Percentiles rank a stretch among this genome's conserved stretches.
These are phyloP conservation scores for Drosophila conformis DNA, from an alignment of 2,888 invertebrate genomes.

Conservation along the genomic window DNA sequence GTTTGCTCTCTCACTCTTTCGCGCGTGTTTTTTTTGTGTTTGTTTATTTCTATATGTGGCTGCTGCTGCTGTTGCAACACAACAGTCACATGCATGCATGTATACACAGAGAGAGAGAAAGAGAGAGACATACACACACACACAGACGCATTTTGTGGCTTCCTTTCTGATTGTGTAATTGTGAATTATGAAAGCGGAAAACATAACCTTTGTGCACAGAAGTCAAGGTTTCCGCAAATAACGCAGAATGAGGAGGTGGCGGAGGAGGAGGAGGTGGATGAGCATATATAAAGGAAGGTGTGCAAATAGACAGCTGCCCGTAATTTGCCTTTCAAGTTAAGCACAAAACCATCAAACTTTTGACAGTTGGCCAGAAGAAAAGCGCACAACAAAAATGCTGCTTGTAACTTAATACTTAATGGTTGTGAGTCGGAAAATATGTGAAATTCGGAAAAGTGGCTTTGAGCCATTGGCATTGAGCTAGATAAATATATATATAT, in stretches of 20 bases:
- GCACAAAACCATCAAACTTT: background rate
- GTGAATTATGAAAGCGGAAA: slow-evolving; percentile 49
- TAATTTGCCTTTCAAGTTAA: slow-evolving; percentile 1
- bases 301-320: background rate
- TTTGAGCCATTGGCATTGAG: background rate
- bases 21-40: slow-evolving; percentile 24
- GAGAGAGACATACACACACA: slow-evolving; percentile 6
- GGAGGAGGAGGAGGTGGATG: background rate
- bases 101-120: background rate
- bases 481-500: background rate
- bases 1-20: slow-evolving; percentile 36
- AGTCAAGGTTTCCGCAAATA: slow-evolving; percentile 48
- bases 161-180: slow-evolving; percentile 59
- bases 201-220: slow-evolving; percentile 48
- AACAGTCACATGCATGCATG: background rate
- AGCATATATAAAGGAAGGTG: background rate
- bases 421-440: background rate
- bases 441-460: background rate
- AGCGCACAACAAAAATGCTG: background rate
- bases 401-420: background rate
- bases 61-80: slow-evolving; percentile 7
- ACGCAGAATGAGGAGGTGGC: background rate
- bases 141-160: slow-evolving; percentile 35
- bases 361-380: background rate
- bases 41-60: slow-evolving; percentile 27